A percentile compares a stretch with the other conserved stretches of the same genome.
Conservation (phyloP, 2,888 invertebrate genomes). For the Brachylomia viminalis region DNA sequence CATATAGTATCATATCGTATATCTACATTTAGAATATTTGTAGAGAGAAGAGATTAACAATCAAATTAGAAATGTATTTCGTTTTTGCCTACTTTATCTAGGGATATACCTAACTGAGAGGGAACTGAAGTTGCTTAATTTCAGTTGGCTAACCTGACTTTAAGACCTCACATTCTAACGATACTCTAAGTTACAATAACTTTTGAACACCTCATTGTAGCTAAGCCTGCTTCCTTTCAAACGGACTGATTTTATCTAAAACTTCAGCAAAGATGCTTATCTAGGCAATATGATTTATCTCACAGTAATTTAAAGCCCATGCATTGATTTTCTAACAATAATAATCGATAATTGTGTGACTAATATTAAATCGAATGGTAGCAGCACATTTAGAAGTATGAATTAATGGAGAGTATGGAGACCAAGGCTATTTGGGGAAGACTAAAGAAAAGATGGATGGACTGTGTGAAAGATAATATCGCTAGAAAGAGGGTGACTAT, state of each 20-base stretch:
- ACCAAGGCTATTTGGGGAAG: too few relatives aligned
- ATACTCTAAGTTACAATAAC: conserved; percentile 13
- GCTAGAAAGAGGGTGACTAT: too few relatives aligned
- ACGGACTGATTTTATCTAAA: conserved; percentile 50
- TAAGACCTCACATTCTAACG: background rate
- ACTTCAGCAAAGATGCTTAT: conserved; percentile 52
- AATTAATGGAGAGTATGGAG: too few relatives aligned
- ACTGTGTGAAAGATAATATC: too few relatives aligned
- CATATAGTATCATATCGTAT: too few relatives aligned
- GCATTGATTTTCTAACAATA: conserved; percentile 44
- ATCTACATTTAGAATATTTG: conserved; percentile 22
- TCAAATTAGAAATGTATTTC: conserved; percentile 43
- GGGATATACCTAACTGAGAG: conserved; percentile 1
- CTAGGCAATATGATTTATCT: conserved; percentile 56
- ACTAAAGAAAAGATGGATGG: too few relatives aligned
- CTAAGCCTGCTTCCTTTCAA: conserved; percentile 46
- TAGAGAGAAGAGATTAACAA: conserved; percentile 36
- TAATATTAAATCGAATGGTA: conserved; percentile 19
- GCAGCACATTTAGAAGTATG: background rate
- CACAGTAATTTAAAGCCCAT: conserved; percentile 38
- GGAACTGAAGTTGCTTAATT: background rate
- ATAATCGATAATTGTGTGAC: conserved; percentile 1
- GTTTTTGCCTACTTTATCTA: background rate
- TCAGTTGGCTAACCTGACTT: background rate
- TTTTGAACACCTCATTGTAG: conserved; percentile 6